Evolutionary conservation across 2,888 invertebrate genomes (phyloP).

Genomic region (Nephrotoma flavescens): DNA sequence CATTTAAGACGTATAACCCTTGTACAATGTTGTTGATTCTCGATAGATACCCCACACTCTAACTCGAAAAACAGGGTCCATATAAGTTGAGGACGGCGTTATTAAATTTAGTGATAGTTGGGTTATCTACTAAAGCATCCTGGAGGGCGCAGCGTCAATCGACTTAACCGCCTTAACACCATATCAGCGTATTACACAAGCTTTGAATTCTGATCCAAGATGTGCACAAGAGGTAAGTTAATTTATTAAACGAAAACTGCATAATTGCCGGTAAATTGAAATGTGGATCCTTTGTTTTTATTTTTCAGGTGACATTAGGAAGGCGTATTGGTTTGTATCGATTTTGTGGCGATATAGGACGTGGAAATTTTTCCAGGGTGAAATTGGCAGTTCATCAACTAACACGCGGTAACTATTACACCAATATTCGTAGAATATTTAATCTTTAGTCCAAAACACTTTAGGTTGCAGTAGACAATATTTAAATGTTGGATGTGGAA

Average conservation of each 20-base stretch:
- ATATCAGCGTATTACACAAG: constrained; percentile 37
- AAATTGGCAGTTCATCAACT: constrained; percentile 59
- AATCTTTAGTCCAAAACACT: background rate
- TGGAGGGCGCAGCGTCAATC: constrained; percentile 6
- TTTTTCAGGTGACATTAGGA: constrained; percentile 44
- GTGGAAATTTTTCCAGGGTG: constrained; percentile 67
- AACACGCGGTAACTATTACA: constrained; percentile 41
- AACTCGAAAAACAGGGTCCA: background rate
- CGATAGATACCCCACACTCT: background rate
- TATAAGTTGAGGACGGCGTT: background rate
- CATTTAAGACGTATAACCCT: too few species aligned
- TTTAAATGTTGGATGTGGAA: background rate
- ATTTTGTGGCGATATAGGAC: constrained; percentile 57
- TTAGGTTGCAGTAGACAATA: background rate
- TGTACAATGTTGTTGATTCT: too few species aligned
- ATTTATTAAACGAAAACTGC: background rate
- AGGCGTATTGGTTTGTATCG: constrained; percentile 60
- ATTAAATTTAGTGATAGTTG: background rate
- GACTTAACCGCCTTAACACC: constrained; percentile 28
- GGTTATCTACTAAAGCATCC: constrained; percentile 1
- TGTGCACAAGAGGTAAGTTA: constrained; percentile 34
- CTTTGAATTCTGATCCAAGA: constrained; percentile 37
- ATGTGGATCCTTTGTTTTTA: too few species aligned
- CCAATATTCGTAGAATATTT: background rate
- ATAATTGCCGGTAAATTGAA: background rate